Conservation (phyloP, 23 tunicate species). For the Styela clava region DNA sequence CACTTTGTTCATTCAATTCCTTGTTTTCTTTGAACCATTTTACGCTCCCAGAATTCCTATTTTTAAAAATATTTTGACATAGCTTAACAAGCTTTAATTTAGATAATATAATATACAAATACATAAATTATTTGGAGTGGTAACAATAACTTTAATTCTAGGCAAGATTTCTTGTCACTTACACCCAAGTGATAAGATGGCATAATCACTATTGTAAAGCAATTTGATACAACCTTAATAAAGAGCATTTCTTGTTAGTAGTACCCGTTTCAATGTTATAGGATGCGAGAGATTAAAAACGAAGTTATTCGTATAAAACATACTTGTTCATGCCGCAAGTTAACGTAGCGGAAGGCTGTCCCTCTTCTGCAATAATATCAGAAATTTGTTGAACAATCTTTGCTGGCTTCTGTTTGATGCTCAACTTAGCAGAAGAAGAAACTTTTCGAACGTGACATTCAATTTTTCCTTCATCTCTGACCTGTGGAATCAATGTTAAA, state of each 20-base stretch:
- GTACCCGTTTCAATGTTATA: too few species aligned
- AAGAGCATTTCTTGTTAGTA: too few species aligned
- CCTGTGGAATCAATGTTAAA: not conserved
- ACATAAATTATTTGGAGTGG: too few species aligned
- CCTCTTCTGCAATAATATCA: conserved; percentile 21
- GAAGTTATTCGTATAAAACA: too few species aligned
- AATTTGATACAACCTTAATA: too few species aligned
- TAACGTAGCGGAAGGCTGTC: conserved; percentile 9
- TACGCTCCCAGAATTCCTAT: conserved; percentile 7
- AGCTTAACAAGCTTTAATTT: too few species aligned
- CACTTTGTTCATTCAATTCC: conserved; percentile 3
- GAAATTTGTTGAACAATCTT: conserved; percentile 22
- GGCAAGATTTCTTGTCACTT: too few species aligned
- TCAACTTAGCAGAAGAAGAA: conserved; percentile 3
- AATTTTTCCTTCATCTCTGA: conserved; percentile 14
- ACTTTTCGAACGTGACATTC: conserved; percentile 26
- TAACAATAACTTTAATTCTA: too few species aligned
- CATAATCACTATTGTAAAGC: too few species aligned
- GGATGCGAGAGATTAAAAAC: too few species aligned
- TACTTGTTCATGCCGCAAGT: not conserved
- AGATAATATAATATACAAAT: too few species aligned
- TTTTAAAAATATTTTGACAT: not conserved
- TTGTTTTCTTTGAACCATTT: conserved; percentile 25
- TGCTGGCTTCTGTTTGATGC: conserved; percentile 31
- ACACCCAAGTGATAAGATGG: too few species aligned